Base-by-base conservation (phyloP, 2,797 vertebrate genomes). In the Sebastes paucispinis region DNA sequence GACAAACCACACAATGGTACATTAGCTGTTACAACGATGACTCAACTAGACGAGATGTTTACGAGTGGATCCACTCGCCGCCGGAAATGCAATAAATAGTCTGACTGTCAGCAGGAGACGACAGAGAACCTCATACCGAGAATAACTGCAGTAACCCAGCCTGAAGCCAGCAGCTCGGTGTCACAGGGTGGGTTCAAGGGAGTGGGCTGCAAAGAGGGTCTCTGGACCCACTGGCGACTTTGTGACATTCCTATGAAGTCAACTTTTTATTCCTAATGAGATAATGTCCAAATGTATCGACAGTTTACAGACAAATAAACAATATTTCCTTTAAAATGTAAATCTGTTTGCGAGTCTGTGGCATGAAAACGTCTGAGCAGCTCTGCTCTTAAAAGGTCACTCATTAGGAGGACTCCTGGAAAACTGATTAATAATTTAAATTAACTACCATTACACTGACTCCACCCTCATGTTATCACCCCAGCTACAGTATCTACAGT, bases 371-470 rank as follows among this genome's bases (percentile, higher is more conserved):
- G 3, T 67, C 66, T 4, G 43, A 83, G 69, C 52, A 10, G 62
- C 77, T 62, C 22, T 57, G 70, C 39, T 68, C 63, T 71, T 2
- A 27, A 57, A 36, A 59, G 55, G 43, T 73, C 36, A 47, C 14
- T 47, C 64, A 60, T 50, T 6, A 9, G n/a, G 47, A 65, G 24
- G 66, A 59, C 62, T 57, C 39, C 58, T 82, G 81, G 83, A 91
- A 88, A 68, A 69, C 71, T 3, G 24, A 78, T 90, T 50, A 92
- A 91, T 86, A 86, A 91, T 92, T 90, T 10, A 90, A 83, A 83
- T 54, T 13, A 34, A 69, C 73, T 13, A 69, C 59, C 62, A 79
- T 81, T 76, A 75, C 55, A 63, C 73, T 77, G 50, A 18, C 73
- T 70, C n/a, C 50, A 11, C 20, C 34, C 73, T 55, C 2, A 0